phyloP scores from a whole-genome alignment of 1,140 invertebrate species.

The Heliconius himera region DNA sequence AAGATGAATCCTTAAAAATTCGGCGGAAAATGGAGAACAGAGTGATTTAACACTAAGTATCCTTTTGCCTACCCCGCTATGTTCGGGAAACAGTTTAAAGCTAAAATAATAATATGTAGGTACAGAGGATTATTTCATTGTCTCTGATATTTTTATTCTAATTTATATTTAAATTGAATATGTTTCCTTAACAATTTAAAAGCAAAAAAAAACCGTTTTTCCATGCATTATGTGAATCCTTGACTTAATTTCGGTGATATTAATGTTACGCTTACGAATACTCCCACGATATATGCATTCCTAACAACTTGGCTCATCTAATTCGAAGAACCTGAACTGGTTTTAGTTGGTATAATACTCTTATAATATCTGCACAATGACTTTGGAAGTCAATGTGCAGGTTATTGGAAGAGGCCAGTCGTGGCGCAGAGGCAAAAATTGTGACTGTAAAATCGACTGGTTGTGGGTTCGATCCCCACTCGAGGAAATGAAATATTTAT shows the following conservation, averaged over 20 bases:
- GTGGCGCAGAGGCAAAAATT: no score
- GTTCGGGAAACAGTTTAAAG: no score
- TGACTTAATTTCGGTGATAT: conserved; percentile 34
- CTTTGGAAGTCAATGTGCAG: background rate
- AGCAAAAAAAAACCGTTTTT: background rate
- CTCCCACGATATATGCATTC: conserved; percentile 34
- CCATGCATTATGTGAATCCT: conserved; percentile 16
- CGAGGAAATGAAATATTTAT: no score
- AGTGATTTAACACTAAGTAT: no score
- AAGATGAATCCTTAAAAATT: no score
- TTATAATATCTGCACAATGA: conserved; percentile 6
- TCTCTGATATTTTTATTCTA: background rate
- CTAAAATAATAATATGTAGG: no score
- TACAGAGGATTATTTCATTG: background rate
- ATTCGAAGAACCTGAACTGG: conserved; percentile 29
- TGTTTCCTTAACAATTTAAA: background rate
- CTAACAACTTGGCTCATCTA: conserved; percentile 32
- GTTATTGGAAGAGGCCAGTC: no score
- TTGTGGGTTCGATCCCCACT: no score
- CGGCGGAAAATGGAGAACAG: no score
- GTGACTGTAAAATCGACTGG: no score
- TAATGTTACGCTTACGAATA: conserved; percentile 13
- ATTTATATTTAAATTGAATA: background rate
- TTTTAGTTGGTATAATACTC: conserved; percentile 5
- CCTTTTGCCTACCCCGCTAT: no score